Base-by-base conservation (phyloP, 1,140 invertebrate species). In the Arctopsyche grandis region DNA sequence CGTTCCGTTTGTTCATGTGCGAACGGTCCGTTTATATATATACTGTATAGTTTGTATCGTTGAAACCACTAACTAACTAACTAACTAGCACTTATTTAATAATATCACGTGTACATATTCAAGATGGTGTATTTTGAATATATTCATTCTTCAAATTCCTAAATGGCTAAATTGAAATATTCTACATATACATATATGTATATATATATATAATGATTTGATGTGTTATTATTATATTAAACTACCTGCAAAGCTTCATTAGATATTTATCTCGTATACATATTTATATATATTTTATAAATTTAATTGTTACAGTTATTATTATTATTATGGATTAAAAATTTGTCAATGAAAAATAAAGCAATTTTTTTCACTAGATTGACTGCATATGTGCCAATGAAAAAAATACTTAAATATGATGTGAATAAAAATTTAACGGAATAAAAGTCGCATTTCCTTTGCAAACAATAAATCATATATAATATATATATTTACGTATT, bases 381-480 rank as follows among this genome's bases (percentile, higher is more conserved):
- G 71, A 74, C 71, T 74, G 71, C 48, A 46, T 74, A 48, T 74
- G 71, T 74, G 71, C 71, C 71, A 74, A 74, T 24, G 70, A 24
- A 44, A 73, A 22, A 22, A 73, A 73, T 5, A 16, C 52, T n/a
- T 14, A 16, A 21, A 29, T 22, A 44, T 46, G 43, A 38, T 71
- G 69, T 69, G 38, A 38, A 38, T 69, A 69, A 29, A 66, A 22
- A 66, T 12, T 29, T 7, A n/a, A n/a, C n/a, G n/a, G n/a, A 0
- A 46, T 9, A 44, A 44, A 71, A 71, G n/a, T 71, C 46, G 46
- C 14, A 9, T 24, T 71, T 71, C 12, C 43, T 52, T 71, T 71
- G 38, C 69, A 21, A 38, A 52, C 43, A 46, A 19, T 19, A 46
- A 19, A 46, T 16, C 10, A 46, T 71, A 70, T 70, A 46, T 69